Conservation (phyloP, 2,113 vertebrate species). For the Eira barbara region DNA sequence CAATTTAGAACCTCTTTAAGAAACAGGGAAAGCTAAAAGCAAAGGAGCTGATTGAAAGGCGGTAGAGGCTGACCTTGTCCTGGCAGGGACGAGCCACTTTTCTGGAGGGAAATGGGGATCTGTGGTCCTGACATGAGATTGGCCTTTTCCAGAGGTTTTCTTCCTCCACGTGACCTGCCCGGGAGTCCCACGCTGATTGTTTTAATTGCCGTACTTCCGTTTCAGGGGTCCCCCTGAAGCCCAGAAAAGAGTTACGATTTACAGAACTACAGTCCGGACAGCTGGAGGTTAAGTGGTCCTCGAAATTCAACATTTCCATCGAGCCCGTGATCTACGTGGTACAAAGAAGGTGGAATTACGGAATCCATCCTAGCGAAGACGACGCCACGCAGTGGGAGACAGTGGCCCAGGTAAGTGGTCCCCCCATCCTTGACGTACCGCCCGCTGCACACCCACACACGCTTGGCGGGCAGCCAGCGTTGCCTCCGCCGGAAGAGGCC, state of each 20-base stretch:
- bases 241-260: constrained; percentile 93
- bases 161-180: neutral
- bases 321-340: constrained; percentile 96
- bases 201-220: constrained; percentile 15
- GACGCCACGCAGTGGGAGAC: constrained; percentile 93
- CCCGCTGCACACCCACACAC: rapidly evolving
- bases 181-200: rapidly evolving
- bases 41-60: too few relatives aligned
- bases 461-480: too few relatives aligned
- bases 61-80: too few relatives aligned
- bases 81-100: too few relatives aligned
- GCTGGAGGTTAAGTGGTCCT: constrained; percentile 95
- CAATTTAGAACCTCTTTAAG: neutral
- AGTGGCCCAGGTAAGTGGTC: constrained; percentile 88
- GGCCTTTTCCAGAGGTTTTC: rapidly evolving
- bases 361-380: constrained; percentile 96
- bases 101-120: neutral
- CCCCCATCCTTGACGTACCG: rapidly evolving
- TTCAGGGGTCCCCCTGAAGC: constrained; percentile 95
- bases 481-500: neutral
- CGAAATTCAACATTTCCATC: constrained; percentile 96
- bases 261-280: constrained; percentile 88
- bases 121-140: rapidly evolving
- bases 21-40: rapidly evolving
- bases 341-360: constrained; percentile 95